These are phyloP conservation scores for Diphyllodes magnificus DNA, from an alignment of 2,113 vertebrate species.

Conservation along the genomic window DNA sequence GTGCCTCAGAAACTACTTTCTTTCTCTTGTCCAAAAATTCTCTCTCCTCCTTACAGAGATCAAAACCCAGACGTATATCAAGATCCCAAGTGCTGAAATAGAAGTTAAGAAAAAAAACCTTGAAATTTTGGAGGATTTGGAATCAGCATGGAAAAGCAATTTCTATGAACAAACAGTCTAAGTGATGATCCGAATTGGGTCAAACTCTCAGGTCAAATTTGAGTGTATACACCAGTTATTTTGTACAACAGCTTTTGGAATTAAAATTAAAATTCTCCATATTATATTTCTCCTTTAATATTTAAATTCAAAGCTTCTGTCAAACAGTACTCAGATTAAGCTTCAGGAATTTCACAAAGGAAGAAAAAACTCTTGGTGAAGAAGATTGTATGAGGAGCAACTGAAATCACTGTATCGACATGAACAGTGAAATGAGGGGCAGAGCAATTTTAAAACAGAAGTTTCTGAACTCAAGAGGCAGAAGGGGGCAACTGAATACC, in stretches of 20 bases:
- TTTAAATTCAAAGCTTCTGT: background rate
- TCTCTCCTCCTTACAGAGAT: slow-evolving; percentile 77
- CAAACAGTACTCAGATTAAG: background rate
- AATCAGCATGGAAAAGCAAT: background rate
- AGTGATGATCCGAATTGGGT: background rate
- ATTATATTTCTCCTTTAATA: background rate
- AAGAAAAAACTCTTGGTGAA: background rate
- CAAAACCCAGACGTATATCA: slow-evolving; percentile 80
- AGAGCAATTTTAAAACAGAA: background rate
- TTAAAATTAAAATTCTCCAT: background rate
- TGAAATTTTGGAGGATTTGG: background rate
- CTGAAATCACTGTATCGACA: background rate
- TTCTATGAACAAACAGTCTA: background rate
- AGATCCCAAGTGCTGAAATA: slow-evolving; percentile 66
- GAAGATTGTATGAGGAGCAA: background rate
- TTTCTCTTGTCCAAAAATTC: slow-evolving; percentile 79
- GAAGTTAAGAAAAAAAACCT: background rate
- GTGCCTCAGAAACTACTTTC: slow-evolving; percentile 60
- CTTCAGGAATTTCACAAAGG: background rate
- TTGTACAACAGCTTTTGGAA: background rate
- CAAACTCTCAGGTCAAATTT: background rate
- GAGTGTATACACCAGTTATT: background rate
- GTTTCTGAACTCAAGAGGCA: background rate
- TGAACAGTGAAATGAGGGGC: background rate
- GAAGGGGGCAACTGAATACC: background rate